Evolutionary conservation across 1,140 invertebrate species (phyloP).

Genomic region (Pemphigus obesinymphae): DNA sequence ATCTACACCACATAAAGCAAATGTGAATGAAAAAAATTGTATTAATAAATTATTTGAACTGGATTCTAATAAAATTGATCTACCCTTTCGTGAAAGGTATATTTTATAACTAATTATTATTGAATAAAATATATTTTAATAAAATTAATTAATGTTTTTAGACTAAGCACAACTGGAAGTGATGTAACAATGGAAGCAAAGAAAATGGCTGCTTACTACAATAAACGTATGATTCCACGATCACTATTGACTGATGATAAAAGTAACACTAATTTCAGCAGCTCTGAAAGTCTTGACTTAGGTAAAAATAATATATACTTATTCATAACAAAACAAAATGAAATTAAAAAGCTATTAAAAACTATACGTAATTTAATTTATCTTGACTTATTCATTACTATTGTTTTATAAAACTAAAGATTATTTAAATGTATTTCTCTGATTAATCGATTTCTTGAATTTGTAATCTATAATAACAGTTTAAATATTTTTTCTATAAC

Average conservation of each 20-base stretch:
- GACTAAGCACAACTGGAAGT: slow-evolving; percentile 59
- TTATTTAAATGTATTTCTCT: neutral
- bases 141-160: slow-evolving; percentile 48
- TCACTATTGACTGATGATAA: slow-evolving; percentile 56
- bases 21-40: slow-evolving; percentile 42
- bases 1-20: slow-evolving; percentile 33
- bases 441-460: neutral
- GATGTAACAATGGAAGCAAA: slow-evolving; percentile 57
- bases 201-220: slow-evolving; percentile 54
- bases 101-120: neutral
- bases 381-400: neutral
- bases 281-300: slow-evolving; percentile 65
- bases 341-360: too few species aligned
- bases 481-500: too few species aligned
- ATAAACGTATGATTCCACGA: slow-evolving; percentile 55
- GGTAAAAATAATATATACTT: slow-evolving; percentile 46
- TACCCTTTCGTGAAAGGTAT: slow-evolving; percentile 33
- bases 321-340: too few species aligned
- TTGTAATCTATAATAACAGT: neutral
- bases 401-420: neutral
- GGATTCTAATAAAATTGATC: slow-evolving; percentile 30
- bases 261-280: slow-evolving; percentile 63
- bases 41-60: slow-evolving; percentile 38
- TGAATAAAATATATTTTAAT: slow-evolving; percentile 43
- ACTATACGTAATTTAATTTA: too few species aligned